phyloP scores from a whole-genome alignment of 2,888 invertebrate species.

The Synergus umbraculus region DNA sequence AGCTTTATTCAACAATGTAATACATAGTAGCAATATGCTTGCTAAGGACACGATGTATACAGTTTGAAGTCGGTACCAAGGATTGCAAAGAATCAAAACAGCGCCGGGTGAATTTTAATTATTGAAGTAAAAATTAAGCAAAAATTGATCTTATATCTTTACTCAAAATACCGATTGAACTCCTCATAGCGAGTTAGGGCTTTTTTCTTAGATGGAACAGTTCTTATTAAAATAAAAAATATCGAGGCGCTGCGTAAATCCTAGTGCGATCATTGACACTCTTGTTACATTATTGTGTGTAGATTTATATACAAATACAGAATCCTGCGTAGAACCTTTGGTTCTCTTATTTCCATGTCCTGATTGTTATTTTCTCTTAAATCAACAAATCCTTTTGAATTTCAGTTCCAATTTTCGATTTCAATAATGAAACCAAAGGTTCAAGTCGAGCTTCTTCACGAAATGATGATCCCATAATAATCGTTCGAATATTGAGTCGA shows the following conservation, averaged over 20 bases:
- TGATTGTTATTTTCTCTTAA: neutral
- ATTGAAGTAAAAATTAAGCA: neutral
- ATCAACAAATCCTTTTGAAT: no score
- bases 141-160: neutral
- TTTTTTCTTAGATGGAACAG: neutral
- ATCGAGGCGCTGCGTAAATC: constrained; percentile 21
- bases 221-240: constrained; percentile 1
- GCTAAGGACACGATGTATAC: constrained; percentile 71
- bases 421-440: neutral
- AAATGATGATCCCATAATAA: constrained; percentile 17
- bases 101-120: neutral
- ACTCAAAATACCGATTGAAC: neutral
- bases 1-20: constrained; percentile 75
- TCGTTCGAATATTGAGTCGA: constrained; percentile 1
- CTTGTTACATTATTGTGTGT: neutral
- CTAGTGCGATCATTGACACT: constrained; percentile 1
- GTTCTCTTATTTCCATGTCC: constrained; percentile 48
- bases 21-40: constrained; percentile 73
- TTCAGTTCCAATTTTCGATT: neutral
- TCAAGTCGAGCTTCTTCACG: constrained; percentile 14
- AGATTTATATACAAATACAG: constrained; percentile 54
- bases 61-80: constrained; percentile 61
- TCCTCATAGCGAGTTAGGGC: neutral
- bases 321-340: constrained; percentile 57
- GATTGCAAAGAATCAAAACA: constrained; percentile 25